Conservation (phyloP, 2,888 invertebrate species). For the Aphidius colemani region DNA sequence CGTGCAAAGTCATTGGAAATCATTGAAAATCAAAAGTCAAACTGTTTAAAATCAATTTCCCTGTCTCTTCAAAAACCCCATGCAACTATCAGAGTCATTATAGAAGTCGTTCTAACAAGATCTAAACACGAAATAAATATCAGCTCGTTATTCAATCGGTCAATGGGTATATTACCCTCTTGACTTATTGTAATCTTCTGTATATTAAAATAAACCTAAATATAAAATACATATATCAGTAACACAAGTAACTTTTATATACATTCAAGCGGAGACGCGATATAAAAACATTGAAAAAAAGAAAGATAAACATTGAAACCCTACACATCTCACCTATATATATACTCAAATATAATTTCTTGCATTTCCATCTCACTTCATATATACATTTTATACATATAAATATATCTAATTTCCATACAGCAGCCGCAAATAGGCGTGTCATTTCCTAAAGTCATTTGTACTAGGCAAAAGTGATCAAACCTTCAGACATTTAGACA, state of each 20-base stretch:
- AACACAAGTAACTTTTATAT: neutral
- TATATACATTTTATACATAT: neutral
- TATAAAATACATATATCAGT: neutral
- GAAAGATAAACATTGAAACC: slow-evolving; percentile 2
- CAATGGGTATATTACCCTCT: neutral
- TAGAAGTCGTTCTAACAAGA: too few species aligned
- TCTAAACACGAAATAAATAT: too few species aligned
- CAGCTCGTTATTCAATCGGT: too few species aligned
- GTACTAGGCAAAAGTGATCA: slow-evolving; percentile 39
- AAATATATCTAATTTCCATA: neutral
- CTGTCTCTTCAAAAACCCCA: too few species aligned
- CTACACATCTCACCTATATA: neutral
- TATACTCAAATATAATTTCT: too few species aligned
- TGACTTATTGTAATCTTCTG: neutral
- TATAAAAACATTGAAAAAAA: slow-evolving; percentile 26
- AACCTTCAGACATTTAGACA: slow-evolving; percentile 2
- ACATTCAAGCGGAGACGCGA: neutral
- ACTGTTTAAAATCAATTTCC: too few species aligned
- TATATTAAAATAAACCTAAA: neutral
- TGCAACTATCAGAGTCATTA: too few species aligned
- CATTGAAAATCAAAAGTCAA: too few species aligned
- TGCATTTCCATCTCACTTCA: too few species aligned
- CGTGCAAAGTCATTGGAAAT: too few species aligned
- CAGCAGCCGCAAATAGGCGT: slow-evolving; percentile 54
- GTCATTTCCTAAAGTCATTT: slow-evolving; percentile 57